phyloP scores from a whole-genome alignment of 2,888 invertebrate genomes.

The Creontiades dilutus region DNA sequence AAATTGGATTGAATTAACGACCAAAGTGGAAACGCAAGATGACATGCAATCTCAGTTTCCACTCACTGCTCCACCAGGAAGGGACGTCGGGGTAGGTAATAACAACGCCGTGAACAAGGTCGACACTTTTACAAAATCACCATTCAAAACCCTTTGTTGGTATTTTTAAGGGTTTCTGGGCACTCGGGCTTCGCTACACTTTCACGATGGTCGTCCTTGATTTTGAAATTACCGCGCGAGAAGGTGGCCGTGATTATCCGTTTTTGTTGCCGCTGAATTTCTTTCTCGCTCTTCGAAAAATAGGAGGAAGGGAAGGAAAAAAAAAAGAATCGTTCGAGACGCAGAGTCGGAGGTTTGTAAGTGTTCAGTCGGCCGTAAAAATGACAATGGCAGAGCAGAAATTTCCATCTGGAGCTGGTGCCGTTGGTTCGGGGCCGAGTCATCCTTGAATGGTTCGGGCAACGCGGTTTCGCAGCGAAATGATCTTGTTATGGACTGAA shows the following conservation, averaged over 20 bases:
- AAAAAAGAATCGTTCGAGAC: neutral
- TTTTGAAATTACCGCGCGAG: slow-evolving; percentile 1
- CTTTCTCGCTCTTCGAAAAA: neutral
- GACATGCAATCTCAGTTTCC: slow-evolving; percentile 43
- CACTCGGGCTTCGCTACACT: neutral
- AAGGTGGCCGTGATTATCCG: slow-evolving; percentile 20
- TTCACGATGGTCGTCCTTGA: slow-evolving; percentile 43
- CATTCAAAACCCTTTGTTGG: slow-evolving; percentile 27
- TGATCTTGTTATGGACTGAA: no score
- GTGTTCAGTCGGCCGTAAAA: neutral
- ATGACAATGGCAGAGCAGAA: neutral
- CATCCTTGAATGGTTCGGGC: neutral
- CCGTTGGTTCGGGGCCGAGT: neutral
- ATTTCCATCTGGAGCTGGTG: slow-evolving; percentile 29
- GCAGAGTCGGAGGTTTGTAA: neutral
- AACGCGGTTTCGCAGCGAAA: no score
- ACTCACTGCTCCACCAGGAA: slow-evolving; percentile 16
- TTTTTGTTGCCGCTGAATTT: slow-evolving; percentile 4
- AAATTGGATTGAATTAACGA: slow-evolving; percentile 49
- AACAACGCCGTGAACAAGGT: neutral
- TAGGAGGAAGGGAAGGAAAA: neutral
- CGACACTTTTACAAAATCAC: slow-evolving; percentile 21
- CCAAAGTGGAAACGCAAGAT: slow-evolving; percentile 42
- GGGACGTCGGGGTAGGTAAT: neutral
- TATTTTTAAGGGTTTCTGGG: slow-evolving; percentile 26